Conservation (phyloP, 2,113 vertebrate genomes). For the Eurystomus gularis region DNA sequence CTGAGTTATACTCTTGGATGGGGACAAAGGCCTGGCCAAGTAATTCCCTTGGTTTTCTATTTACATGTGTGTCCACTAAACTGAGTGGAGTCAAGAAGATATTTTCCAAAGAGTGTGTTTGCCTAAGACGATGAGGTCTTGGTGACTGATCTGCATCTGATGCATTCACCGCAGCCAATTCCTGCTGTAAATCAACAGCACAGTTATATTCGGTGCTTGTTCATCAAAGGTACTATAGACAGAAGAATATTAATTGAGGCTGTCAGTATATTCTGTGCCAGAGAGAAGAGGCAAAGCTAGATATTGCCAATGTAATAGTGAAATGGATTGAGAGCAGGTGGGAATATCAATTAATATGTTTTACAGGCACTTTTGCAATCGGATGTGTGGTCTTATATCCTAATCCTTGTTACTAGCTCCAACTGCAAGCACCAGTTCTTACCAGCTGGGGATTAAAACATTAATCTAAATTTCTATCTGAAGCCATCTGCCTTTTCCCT, state of each 20-base stretch:
- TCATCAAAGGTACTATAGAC: not conserved
- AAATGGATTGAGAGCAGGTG: not conserved
- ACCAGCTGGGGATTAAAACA: not conserved
- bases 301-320: not conserved
- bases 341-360: not conserved
- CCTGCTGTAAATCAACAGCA: not conserved
- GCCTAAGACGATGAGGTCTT: not conserved
- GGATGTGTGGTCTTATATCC: rapidly evolving
- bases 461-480: not conserved
- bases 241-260: not conserved
- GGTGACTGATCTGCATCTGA: not conserved
- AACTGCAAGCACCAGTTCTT: not conserved
- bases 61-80: not conserved
- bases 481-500: not conserved
- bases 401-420: not conserved
- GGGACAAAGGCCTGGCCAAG: not conserved
- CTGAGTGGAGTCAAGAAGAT: not conserved
- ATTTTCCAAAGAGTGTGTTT: not conserved
- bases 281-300: not conserved
- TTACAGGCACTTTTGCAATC: not conserved
- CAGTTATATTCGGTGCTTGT: not conserved
- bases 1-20: not conserved
- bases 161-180: not conserved
- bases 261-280: not conserved
- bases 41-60: not conserved